These are phyloP conservation scores for Bimastos eiseni DNA, from an alignment of 2,888 invertebrate species.

Conservation along the genomic window DNA sequence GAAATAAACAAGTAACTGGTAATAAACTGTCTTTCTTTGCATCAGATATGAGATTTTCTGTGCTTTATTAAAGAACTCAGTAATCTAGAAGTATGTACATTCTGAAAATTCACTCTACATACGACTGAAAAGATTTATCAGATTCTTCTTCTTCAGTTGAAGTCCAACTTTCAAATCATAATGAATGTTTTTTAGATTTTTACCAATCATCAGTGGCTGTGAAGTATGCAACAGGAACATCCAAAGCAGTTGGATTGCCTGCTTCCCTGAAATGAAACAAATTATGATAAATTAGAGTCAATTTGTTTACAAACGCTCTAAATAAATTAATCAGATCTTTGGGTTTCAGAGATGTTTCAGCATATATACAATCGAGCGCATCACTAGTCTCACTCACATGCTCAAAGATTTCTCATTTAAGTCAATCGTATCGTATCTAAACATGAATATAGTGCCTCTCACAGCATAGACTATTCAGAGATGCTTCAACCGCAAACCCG, in stretches of 20 bases:
- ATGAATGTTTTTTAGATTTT: slow-evolving; percentile 25
- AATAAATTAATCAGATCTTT: too few relatives aligned
- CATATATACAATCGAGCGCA: too few relatives aligned
- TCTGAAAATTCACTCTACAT: not conserved
- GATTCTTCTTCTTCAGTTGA: too few relatives aligned
- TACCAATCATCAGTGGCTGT: slow-evolving; percentile 58
- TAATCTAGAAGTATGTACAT: not conserved
- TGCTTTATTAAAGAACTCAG: not conserved
- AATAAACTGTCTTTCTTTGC: not conserved
- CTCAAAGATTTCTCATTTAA: too few relatives aligned
- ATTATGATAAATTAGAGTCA: too few relatives aligned
- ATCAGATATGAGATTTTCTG: not conserved
- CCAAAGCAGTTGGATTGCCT: slow-evolving; percentile 52
- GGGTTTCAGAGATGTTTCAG: too few relatives aligned
- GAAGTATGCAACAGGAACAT: slow-evolving; percentile 56
- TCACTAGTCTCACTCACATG: too few relatives aligned
- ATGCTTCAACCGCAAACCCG: too few relatives aligned
- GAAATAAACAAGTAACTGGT: not conserved
- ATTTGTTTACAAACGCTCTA: too few relatives aligned
- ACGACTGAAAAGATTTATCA: not conserved
- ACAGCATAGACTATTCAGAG: too few relatives aligned
- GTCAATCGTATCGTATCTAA: too few relatives aligned
- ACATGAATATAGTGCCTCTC: too few relatives aligned
- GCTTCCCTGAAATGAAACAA: slow-evolving; percentile 47
- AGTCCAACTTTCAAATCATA: not conserved